Evolutionary conservation across 2,888 invertebrate species (phyloP).

Genomic region (Perizoma affinitatum): DNA sequence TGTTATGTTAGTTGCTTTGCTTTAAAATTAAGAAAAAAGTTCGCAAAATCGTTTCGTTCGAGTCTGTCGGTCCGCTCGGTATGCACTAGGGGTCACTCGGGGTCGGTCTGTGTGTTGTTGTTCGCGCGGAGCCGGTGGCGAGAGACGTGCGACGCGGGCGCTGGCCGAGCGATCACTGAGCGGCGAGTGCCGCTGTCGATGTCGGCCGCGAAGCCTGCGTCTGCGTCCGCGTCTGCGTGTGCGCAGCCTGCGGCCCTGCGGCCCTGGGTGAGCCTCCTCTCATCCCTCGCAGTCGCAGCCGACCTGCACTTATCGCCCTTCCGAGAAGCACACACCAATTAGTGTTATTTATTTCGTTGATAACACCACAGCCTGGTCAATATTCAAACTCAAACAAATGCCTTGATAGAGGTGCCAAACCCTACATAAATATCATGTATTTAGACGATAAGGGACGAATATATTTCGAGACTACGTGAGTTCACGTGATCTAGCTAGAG

Average conservation of each 20-base stretch:
- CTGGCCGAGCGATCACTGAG: conserved; percentile 74
- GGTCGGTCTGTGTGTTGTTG: conserved; percentile 60
- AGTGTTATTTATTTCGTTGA: conserved; percentile 50
- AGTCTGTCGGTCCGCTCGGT: conserved; percentile 67
- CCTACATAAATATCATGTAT: too few relatives aligned
- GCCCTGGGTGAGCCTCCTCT: conserved; percentile 20
- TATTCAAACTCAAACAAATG: neutral
- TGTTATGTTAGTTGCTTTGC: conserved; percentile 57
- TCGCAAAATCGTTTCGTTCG: conserved; percentile 76
- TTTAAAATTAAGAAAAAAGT: conserved; percentile 37
- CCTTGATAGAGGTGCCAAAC: too few relatives aligned
- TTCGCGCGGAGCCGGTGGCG: conserved; percentile 44
- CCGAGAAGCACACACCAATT: conserved; percentile 64
- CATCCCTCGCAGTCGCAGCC: conserved; percentile 50
- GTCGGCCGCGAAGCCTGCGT: conserved; percentile 29
- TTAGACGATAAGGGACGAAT: too few relatives aligned
- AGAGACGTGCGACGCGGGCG: conserved; percentile 58
- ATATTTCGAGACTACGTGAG: too few relatives aligned
- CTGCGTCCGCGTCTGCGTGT: conserved; percentile 36
- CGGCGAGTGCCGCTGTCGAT: conserved; percentile 34
- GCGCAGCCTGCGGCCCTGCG: conserved; percentile 28
- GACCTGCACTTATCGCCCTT: conserved; percentile 50
- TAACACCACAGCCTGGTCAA: neutral
- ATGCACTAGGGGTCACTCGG: conserved; percentile 75
- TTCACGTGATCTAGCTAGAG: too few relatives aligned